phyloP scores from a whole-genome alignment of 2,113 vertebrate species.

The Elgaria multicarinata region DNA sequence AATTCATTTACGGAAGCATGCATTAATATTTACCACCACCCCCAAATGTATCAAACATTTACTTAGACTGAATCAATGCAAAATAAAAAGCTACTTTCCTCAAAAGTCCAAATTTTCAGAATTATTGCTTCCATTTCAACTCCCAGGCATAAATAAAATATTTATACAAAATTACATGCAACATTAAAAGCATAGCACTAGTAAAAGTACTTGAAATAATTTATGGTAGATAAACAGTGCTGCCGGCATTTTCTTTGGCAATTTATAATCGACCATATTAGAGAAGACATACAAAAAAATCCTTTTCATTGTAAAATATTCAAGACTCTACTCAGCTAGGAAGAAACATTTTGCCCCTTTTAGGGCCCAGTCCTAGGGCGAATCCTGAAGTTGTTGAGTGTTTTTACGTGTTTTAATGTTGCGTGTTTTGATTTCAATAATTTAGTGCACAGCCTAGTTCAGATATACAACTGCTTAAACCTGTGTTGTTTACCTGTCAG shows the following conservation, averaged over 20 bases:
- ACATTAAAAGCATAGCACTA: slow-evolving; percentile 61
- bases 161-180: slow-evolving; percentile 57
- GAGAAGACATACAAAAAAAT: slow-evolving; percentile 56
- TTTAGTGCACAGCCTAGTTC: neutral
- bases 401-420: neutral
- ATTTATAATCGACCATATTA: slow-evolving; percentile 66
- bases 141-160: slow-evolving; percentile 63
- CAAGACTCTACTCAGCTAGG: neutral
- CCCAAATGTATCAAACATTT: slow-evolving; percentile 36
- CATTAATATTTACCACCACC: slow-evolving; percentile 52
- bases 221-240: slow-evolving; percentile 69
- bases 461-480: neutral
- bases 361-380: neutral
- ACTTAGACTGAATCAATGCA: slow-evolving; percentile 55
- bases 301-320: slow-evolving; percentile 42
- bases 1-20: slow-evolving; percentile 33
- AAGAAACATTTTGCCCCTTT: neutral
- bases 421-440: neutral
- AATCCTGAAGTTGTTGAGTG: neutral
- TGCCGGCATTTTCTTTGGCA: slow-evolving; percentile 65
- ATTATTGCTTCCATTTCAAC: slow-evolving; percentile 58
- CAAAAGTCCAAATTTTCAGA: slow-evolving; percentile 61
- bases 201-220: slow-evolving; percentile 67
- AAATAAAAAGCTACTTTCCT: slow-evolving; percentile 63
- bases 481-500: neutral